These are phyloP conservation scores for Melanostigma gelatinosum DNA, from an alignment of 2,113 vertebrate genomes.

Conservation along the genomic window DNA sequence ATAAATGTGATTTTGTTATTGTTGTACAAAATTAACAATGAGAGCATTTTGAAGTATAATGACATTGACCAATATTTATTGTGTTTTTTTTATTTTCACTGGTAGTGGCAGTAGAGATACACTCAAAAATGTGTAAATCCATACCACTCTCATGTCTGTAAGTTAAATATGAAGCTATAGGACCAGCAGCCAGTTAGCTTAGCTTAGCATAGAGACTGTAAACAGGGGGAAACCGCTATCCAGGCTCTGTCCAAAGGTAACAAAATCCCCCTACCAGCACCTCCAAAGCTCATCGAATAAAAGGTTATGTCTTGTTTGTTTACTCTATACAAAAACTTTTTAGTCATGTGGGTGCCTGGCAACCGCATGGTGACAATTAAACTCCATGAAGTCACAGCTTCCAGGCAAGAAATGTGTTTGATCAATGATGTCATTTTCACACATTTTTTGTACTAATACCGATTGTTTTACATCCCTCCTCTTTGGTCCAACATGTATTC, in stretches of 20 bases:
- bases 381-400: conserved; percentile 1
- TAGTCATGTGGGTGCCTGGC: background rate
- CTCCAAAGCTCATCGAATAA: background rate
- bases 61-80: background rate
- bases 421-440: background rate
- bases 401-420: background rate
- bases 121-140: background rate
- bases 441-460: no score
- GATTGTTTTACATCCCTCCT: background rate
- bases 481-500: background rate
- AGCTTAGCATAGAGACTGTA: background rate
- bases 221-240: background rate
- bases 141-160: background rate
- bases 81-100: background rate
- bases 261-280: background rate
- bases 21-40: background rate
- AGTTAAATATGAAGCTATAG: background rate
- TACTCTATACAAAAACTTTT: background rate
- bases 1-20: background rate
- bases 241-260: background rate
- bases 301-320: background rate
- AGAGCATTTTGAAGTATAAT: background rate
- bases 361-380: background rate
- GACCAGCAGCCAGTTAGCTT: background rate
- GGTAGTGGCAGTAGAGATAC: background rate